phyloP scores from a whole-genome alignment of 2,797 vertebrate species.

The Xenops minutus region DNA sequence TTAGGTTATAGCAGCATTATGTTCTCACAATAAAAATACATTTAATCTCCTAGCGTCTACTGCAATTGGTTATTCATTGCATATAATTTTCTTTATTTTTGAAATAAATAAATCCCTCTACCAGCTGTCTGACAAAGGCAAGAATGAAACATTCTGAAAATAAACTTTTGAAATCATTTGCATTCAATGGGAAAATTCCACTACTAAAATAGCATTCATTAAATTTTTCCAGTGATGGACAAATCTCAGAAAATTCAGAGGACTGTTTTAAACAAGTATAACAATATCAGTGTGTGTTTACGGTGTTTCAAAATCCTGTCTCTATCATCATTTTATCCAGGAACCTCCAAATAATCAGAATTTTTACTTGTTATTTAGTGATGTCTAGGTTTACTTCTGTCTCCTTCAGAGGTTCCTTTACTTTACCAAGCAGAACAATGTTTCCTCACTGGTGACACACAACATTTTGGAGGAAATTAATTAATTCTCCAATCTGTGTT shows the following conservation, averaged over 20 bases:
- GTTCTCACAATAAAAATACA: constrained; percentile 51
- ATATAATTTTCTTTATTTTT: constrained; percentile 67
- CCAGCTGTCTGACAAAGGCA: constrained; percentile 55
- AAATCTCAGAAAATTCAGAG: not conserved
- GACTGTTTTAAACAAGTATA: not conserved
- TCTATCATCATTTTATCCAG: not conserved
- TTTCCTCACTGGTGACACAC: not conserved
- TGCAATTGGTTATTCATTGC: constrained; percentile 48
- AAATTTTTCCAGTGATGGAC: not conserved
- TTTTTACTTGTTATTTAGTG: not conserved
- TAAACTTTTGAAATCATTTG: constrained; percentile 60
- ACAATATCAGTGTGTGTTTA: not conserved
- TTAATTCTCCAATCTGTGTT: not conserved
- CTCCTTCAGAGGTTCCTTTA: not conserved
- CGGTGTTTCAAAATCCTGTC: not conserved
- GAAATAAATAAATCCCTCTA: constrained; percentile 1
- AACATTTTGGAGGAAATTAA: not conserved
- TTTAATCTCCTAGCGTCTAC: constrained; percentile 35
- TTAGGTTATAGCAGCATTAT: constrained; percentile 34
- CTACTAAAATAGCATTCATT: constrained; percentile 8
- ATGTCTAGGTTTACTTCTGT: not conserved
- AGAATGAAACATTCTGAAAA: constrained; percentile 39
- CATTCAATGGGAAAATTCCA: constrained; percentile 51
- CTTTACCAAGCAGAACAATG: not conserved
- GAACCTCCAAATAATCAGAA: not conserved